Conservation (phyloP, 2,888 invertebrate genomes). For the Uloborus plumipes region DNA sequence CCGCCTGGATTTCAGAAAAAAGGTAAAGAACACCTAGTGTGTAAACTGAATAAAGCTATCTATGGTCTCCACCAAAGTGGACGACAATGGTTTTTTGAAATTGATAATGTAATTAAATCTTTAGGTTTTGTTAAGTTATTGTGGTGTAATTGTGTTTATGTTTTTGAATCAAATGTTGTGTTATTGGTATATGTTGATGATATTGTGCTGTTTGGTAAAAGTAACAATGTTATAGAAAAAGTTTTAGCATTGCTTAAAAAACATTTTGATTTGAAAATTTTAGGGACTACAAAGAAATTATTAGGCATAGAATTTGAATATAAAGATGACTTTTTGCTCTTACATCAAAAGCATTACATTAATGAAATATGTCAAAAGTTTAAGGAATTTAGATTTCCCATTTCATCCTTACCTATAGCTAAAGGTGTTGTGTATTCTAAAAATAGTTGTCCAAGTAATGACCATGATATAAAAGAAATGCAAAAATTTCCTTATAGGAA, state of each 20-base stretch:
- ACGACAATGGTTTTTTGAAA: slow-evolving; percentile 6
- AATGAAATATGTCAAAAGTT: slow-evolving; percentile 7
- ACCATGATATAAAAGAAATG: slow-evolving; percentile 1
- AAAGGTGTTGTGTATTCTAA: slow-evolving; percentile 9
- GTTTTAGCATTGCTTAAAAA: background rate
- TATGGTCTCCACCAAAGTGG: slow-evolving; percentile 23
- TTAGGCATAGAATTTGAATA: slow-evolving; percentile 9
- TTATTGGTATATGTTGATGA: slow-evolving; percentile 16
- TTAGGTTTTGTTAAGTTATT: slow-evolving; percentile 5
- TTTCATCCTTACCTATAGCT: slow-evolving; percentile 15
- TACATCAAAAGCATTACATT: background rate
- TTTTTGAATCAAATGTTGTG: background rate
- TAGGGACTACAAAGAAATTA: slow-evolving; percentile 10
- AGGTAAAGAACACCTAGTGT: background rate
- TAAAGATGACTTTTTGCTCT: background rate
- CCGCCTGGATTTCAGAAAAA: background rate
- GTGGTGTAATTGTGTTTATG: slow-evolving; percentile 18
- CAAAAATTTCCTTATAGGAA: slow-evolving; percentile 1
- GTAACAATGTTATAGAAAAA: background rate
- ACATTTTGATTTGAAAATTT: slow-evolving; percentile 10
- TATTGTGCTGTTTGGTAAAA: slow-evolving; percentile 15
- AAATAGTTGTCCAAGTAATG: background rate
- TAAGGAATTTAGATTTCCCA: slow-evolving; percentile 1
- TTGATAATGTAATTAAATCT: background rate
- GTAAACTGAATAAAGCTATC: background rate